These are phyloP conservation scores for Hippocampus zosterae DNA, from an alignment of 2,113 vertebrate species.

Conservation along the genomic window DNA sequence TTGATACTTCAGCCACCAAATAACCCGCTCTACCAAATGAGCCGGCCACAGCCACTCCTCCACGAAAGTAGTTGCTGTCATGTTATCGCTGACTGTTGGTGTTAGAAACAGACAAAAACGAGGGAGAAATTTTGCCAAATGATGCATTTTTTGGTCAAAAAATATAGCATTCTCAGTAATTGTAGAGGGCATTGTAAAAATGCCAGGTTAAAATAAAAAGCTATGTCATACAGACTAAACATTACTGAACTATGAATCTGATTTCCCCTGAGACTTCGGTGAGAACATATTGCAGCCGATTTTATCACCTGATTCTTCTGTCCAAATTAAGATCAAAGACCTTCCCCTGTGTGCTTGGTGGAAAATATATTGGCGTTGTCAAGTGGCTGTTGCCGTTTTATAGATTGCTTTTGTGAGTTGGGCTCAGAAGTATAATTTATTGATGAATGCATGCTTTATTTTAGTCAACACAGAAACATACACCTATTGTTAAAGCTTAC, in stretches of 20 bases:
- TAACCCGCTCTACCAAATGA: too few relatives aligned
- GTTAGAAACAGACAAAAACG: too few relatives aligned
- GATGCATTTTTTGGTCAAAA: too few relatives aligned
- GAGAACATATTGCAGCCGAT: neutral
- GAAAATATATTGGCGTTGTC: conserved; percentile 5
- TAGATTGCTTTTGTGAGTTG: neutral
- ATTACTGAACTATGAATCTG: neutral
- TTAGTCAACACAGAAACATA: conserved; percentile 7
- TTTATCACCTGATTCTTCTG: neutral
- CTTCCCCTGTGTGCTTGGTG: neutral
- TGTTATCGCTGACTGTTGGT: too few relatives aligned
- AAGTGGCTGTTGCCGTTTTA: conserved; percentile 6
- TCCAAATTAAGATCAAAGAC: neutral
- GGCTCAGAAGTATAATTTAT: neutral
- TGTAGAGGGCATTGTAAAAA: neutral
- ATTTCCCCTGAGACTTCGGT: neutral
- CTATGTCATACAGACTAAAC: neutral
- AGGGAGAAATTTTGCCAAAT: too few relatives aligned
- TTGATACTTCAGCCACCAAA: too few relatives aligned
- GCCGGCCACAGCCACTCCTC: too few relatives aligned
- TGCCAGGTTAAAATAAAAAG: neutral
- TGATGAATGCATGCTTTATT: conserved; percentile 9
- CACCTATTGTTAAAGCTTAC: conserved; percentile 60
- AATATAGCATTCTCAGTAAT: neutral
- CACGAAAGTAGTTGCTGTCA: too few relatives aligned